phyloP scores from a whole-genome alignment of 2,888 invertebrate genomes.

The Cosmorhoe ocellata region DNA sequence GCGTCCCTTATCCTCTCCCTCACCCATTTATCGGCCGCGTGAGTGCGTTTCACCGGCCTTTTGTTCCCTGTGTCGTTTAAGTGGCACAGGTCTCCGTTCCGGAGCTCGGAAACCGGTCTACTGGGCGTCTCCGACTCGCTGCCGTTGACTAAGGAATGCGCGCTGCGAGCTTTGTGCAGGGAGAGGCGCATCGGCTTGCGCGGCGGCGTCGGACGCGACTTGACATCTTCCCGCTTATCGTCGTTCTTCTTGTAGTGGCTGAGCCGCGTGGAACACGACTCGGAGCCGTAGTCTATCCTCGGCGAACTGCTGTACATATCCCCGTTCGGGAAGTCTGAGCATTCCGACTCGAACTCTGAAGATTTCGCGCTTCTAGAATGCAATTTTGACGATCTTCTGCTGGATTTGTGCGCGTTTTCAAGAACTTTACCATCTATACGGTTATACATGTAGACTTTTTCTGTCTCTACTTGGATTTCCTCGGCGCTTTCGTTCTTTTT shows the following conservation, averaged over 20 bases:
- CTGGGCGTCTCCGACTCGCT: conserved; percentile 72
- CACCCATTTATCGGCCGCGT: conserved; percentile 61
- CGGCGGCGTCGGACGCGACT: conserved; percentile 89
- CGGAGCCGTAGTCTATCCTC: conserved; percentile 82
- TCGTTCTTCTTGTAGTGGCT: conserved; percentile 72
- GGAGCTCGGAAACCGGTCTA: conserved; percentile 27
- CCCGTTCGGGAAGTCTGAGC: conserved; percentile 77
- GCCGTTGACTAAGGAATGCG: conserved; percentile 85
- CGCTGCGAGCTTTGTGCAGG: conserved; percentile 91
- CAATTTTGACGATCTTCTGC: conserved; percentile 68
- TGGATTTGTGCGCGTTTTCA: conserved; percentile 81
- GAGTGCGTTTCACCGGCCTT: conserved; percentile 84
- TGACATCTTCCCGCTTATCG: conserved; percentile 51
- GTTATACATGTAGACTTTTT: conserved; percentile 70
- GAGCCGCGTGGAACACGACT: conserved; percentile 71
- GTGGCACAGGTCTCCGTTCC: conserved; percentile 34
- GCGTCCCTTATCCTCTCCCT: conserved; percentile 54
- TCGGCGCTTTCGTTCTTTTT: conserved; percentile 73
- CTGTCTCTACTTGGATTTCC: conserved; percentile 74
- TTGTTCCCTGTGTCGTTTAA: conserved; percentile 58
- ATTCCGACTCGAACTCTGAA: conserved; percentile 90
- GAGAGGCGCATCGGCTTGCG: conserved; percentile 92
- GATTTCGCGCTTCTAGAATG: conserved; percentile 86
- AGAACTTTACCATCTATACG: conserved; percentile 78
- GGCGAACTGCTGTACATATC: conserved; percentile 70